phyloP scores from a whole-genome alignment of 2,113 vertebrate genomes.

The Phoenicopterus ruber region DNA sequence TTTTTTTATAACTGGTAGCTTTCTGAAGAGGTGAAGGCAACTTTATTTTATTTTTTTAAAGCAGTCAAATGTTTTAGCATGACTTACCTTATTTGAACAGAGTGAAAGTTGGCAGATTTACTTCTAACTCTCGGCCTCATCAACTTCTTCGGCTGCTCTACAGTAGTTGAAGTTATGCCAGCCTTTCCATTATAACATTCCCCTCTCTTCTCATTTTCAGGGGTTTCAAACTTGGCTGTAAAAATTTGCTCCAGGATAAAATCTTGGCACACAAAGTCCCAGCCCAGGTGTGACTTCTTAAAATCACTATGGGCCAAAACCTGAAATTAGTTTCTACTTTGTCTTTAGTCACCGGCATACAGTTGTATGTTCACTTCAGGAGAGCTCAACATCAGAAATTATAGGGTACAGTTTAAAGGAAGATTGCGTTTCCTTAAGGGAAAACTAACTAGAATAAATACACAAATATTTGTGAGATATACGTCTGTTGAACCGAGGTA shows the following conservation, averaged over 20 bases:
- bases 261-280: not conserved
- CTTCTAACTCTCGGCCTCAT: not conserved
- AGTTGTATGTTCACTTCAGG: not conserved
- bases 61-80: not conserved
- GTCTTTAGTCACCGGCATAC: not conserved
- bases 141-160: constrained; percentile 6
- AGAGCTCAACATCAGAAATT: not conserved
- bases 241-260: not conserved
- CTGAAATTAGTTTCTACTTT: constrained; percentile 30
- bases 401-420: not conserved
- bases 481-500: not conserved
- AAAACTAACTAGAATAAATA: not conserved
- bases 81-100: not conserved
- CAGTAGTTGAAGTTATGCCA: constrained; percentile 30
- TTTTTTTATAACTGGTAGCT: not conserved
- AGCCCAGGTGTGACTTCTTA: constrained; percentile 24
- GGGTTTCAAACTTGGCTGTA: not conserved
- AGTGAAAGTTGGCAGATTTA: not conserved
- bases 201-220: constrained; percentile 12
- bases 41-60: not conserved
- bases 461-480: not conserved
- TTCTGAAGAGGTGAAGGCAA: not conserved
- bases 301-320: not conserved
- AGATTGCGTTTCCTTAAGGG: not conserved
- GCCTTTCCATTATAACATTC: constrained; percentile 46